Percentiles rank a stretch among this genome's conserved stretches.
Conservation (phyloP, 2,888 invertebrate species). For the Apodemia zela region DNA sequence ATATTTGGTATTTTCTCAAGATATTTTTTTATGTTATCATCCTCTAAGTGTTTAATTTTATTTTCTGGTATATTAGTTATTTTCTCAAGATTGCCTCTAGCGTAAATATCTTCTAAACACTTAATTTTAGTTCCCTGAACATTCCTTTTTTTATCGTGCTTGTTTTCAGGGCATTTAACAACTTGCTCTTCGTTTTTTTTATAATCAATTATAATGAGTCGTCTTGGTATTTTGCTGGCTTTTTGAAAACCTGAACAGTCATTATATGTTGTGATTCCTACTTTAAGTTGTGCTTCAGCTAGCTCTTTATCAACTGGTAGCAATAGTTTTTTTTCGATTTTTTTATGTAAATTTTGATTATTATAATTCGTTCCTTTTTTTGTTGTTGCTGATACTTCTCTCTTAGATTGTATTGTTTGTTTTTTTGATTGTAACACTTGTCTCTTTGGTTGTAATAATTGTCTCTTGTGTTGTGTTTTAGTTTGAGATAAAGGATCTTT, state of each 20-base stretch:
- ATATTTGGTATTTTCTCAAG: not conserved
- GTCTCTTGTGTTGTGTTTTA: not conserved
- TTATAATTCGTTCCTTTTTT: not conserved
- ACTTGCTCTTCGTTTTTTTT: not conserved
- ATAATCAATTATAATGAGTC: not conserved
- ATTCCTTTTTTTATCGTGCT: not conserved
- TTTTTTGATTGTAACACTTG: not conserved
- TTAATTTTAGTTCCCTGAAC: not conserved
- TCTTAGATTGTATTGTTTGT: not conserved
- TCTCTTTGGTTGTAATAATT: not conserved
- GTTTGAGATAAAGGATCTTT: not conserved
- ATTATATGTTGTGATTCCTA: conserved; percentile 34
- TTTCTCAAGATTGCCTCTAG: no score
- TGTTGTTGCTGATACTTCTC: not conserved
- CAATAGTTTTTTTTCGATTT: conserved; percentile 30
- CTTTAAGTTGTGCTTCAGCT: conserved; percentile 36
- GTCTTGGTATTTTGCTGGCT: conserved; percentile 46
- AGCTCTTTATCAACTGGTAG: conserved; percentile 47
- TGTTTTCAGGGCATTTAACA: not conserved
- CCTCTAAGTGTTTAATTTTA: not conserved
- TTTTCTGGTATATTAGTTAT: not conserved
- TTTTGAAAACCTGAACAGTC: conserved; percentile 26
- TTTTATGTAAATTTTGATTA: conserved; percentile 13
- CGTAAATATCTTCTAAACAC: not conserved
- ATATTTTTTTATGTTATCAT: not conserved